Evolutionary conservation across 1,140 invertebrate genomes (phyloP), one percentile per base, ranked within the genome.

Genomic region (Scaptodrosophila lebanonensis): DNA sequence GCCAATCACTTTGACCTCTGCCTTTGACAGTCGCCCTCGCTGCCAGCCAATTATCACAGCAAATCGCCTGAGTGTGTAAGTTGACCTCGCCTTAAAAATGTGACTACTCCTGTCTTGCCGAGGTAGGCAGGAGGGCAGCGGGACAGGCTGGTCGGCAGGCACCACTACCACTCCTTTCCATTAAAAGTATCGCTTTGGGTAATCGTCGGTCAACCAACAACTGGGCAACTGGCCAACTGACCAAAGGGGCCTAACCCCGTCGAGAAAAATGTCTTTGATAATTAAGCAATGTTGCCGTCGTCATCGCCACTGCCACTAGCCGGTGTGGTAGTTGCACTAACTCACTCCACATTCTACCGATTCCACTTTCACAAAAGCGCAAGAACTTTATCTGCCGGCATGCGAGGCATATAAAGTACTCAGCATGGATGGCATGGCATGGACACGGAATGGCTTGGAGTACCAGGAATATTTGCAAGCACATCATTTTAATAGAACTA

Each of bases 401-500:
- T 60, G 64, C 72, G 49, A 40, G 61, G 63, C 62, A 66, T 50
- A 66, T 66, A 66, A 66, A 66, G 63, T 66, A 66, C 40, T 15
- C 39, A 29, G 22, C 63, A 39, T 63, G 50, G 43, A 61, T 32
- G 54, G 39, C 66, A 39, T 39, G 67, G 67, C 50, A 17, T 38
- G 15, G 51, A 12, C 32, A 59, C 36, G 56, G 42, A 56, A 50
- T 40, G 58, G 59, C 39, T 61, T 39, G 35, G 20, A 16, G 11
- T 32, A 62, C 49, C 56, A 61, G 66, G 62, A 66, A 40, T 45
- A 33, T 16, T 9, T 13, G 11, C 35, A 53, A 33, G 32, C 52
- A 20, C 66, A 69, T 79, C 75, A 79, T 59, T 65, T 72, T 69
- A 82, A 79, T 79, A 79, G 75, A 82, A 79, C 75, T 70, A 79